Base-by-base conservation (phyloP, 2,888 invertebrate species). In the Cetonia aurata region DNA sequence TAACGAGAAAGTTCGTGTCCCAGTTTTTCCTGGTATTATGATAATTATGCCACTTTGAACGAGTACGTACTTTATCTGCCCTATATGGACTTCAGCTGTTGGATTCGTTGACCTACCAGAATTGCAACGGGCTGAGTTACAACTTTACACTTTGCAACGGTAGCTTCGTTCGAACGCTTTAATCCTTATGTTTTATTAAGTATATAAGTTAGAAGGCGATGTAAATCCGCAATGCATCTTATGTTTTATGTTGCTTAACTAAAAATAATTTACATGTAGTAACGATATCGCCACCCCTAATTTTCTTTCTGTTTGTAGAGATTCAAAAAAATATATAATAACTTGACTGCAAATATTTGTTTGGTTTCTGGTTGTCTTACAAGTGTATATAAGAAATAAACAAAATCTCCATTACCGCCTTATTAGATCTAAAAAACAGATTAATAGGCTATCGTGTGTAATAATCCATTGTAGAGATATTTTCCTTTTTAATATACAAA, bases 1-100 rank as follows among this genome's bases (percentile, higher is more conserved):
- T 59, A 15, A 25, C 57, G 59, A 46, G 69, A 60, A 69, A 69
- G 69, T 55, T 48, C 48, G 46, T 59, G 59, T 41, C 52, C 59
- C 42, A 68, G 50, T 66, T 68, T 68, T 67, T 67, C 50, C 12
- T 13, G 41, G 48, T 46, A 59, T 68, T 57, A 59, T 69, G 50
- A 59, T 69, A 66, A 66, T 66, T 19, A 44, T 46, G 9, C 25
- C 31, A 60, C 13, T 13, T 25, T 42, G 44, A 41, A 13, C 33
- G 42, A 59, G 52, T 50, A 50, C 37, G 41, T 59, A 69, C 46
- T 57, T 33, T 17, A 59, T n/a, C 37, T 50, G 17, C 59, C 59
- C 69, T 59, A 69, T 60, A 60, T 69, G 69, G 69, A 15, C 33
- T 48, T 56, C 56, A 25, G 19, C 44, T 19, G 67, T 13, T 60